phyloP scores from a whole-genome alignment of 2,113 vertebrate genomes.

The Athene noctua region DNA sequence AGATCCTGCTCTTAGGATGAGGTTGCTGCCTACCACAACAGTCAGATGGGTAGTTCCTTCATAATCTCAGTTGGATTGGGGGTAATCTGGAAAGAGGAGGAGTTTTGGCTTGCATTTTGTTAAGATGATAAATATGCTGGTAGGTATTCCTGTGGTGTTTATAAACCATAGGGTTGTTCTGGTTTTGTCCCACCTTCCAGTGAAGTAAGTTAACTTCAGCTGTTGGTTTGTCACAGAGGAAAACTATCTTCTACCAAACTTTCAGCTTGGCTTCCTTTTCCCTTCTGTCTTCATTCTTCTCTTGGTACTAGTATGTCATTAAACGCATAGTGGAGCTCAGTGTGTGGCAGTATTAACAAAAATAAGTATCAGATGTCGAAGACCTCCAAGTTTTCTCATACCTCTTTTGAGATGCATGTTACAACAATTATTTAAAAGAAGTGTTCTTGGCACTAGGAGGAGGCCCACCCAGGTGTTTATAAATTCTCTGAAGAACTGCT shows the following conservation, averaged over 20 bases:
- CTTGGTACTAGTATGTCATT: background rate
- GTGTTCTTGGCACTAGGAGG: background rate
- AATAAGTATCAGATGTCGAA: background rate
- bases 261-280: background rate
- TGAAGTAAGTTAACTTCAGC: background rate
- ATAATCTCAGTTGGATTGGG: background rate
- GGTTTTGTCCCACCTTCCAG: background rate
- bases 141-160: background rate
- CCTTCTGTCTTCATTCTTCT: background rate
- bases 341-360: background rate
- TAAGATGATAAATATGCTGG: background rate
- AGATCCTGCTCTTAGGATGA: background rate
- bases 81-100: background rate
- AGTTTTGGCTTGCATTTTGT: background rate
- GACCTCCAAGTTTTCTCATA: background rate
- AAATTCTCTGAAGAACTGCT: background rate
- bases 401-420: background rate
- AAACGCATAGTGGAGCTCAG: fast-evolving
- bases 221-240: background rate
- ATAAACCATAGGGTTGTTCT: background rate
- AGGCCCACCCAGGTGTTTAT: background rate
- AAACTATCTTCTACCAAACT: background rate
- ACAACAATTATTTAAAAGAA: background rate
- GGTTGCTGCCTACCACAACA: background rate
- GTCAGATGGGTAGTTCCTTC: background rate